Percentiles rank a stretch among this genome's conserved stretches.
These are phyloP conservation scores for Chrysotoxum bicinctum DNA, from an alignment of 2,888 invertebrate genomes.

Conservation along the genomic window DNA sequence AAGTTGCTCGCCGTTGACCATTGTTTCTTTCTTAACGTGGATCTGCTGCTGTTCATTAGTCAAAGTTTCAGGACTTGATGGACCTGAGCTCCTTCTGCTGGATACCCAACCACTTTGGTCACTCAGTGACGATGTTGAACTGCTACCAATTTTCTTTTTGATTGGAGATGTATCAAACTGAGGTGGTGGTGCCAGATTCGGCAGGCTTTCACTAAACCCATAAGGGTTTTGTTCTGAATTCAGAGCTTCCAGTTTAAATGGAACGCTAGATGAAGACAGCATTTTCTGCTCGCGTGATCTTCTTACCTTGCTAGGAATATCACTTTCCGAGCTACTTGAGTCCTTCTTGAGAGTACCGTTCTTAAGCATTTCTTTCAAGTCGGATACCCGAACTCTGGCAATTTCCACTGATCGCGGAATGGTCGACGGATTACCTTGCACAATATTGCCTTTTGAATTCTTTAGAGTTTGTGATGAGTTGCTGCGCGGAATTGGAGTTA, in stretches of 20 bases:
- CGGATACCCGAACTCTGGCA: slow-evolving; percentile 80
- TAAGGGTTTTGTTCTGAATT: slow-evolving; percentile 79
- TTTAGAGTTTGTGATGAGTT: slow-evolving; percentile 85
- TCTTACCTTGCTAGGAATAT: slow-evolving; percentile 83
- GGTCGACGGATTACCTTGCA: slow-evolving; percentile 72
- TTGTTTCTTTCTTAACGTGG: slow-evolving; percentile 78
- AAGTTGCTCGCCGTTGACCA: slow-evolving; percentile 86
- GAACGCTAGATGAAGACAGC: slow-evolving; percentile 85
- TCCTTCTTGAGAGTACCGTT: slow-evolving; percentile 78
- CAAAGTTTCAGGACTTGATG: slow-evolving; percentile 84
- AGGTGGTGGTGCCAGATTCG: slow-evolving; percentile 86
- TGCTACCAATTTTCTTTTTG: slow-evolving; percentile 80
- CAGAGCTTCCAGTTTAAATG: slow-evolving; percentile 85
- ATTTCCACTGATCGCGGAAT: slow-evolving; percentile 81
- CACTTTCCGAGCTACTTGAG: slow-evolving; percentile 83
- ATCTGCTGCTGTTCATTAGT: slow-evolving; percentile 75
- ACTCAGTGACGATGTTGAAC: slow-evolving; percentile 87
- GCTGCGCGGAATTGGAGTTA: slow-evolving; percentile 80
- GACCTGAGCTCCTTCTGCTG: slow-evolving; percentile 86
- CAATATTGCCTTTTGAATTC: slow-evolving; percentile 49
- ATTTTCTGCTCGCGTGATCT: slow-evolving; percentile 80
- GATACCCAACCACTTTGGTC: slow-evolving; percentile 95
- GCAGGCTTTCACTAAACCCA: slow-evolving; percentile 87
- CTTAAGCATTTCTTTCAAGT: slow-evolving; percentile 80
- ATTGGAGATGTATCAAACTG: slow-evolving; percentile 84